Evolutionary conservation across 2,797 vertebrate genomes (phyloP).

Genomic region (Tenualosa ilisha): DNA sequence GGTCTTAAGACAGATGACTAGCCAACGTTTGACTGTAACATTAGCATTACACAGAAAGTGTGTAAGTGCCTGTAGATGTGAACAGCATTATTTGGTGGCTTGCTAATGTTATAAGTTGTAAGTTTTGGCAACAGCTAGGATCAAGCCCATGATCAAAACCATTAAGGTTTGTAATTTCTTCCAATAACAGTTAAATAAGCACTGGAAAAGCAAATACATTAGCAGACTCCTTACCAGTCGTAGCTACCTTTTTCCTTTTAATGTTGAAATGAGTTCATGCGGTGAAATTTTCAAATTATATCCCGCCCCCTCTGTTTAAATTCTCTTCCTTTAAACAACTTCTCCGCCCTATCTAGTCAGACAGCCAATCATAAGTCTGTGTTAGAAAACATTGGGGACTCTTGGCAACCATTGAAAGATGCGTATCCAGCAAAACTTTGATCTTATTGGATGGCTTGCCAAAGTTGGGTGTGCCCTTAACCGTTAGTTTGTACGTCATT

Average conservation of each 20-base stretch:
- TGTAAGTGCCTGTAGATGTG: not conserved
- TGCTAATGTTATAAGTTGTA: not conserved
- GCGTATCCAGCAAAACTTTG: not conserved
- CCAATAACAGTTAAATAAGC: not conserved
- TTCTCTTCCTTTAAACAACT: conserved; percentile 26
- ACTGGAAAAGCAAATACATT: not conserved
- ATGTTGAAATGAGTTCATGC: not conserved
- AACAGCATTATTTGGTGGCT: not conserved
- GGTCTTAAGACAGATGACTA: not conserved
- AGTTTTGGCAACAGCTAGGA: not conserved
- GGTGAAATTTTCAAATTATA: conserved; percentile 43
- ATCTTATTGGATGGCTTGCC: conserved; percentile 59
- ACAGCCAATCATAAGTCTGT: conserved; percentile 61
- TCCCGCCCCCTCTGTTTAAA: conserved; percentile 77
- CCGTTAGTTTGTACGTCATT: conserved; percentile 36
- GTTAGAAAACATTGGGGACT: conserved; percentile 58
- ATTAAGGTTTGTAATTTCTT: not conserved
- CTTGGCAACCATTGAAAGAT: conserved; percentile 50
- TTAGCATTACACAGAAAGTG: not conserved
- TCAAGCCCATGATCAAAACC: not conserved
- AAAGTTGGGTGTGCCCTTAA: conserved; percentile 35
- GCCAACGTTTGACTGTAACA: not conserved
- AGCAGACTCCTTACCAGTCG: not conserved
- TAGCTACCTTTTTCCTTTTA: not conserved
- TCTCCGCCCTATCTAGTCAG: not conserved